phyloP scores from a whole-genome alignment of 1,140 invertebrate genomes.

The Phymastichus coffea region DNA sequence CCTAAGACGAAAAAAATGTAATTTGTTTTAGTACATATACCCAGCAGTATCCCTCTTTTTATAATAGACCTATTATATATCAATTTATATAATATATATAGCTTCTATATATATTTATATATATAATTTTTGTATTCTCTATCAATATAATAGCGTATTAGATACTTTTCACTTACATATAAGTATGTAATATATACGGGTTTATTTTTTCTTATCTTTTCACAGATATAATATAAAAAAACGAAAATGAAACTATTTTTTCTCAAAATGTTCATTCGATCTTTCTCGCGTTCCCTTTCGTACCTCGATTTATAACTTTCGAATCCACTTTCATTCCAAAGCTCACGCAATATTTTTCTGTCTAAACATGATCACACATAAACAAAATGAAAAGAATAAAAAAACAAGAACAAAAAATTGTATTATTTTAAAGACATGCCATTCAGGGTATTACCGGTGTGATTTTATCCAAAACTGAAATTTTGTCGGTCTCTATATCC shows the following conservation, averaged over 20 bases:
- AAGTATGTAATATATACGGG: constrained; percentile 56
- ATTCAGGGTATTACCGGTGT: constrained; percentile 60
- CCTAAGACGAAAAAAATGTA: constrained; percentile 26
- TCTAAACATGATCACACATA: constrained; percentile 16
- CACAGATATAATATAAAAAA: constrained; percentile 53
- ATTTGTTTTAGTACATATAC: constrained; percentile 40
- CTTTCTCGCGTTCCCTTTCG: constrained; percentile 26
- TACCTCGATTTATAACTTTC: constrained; percentile 30
- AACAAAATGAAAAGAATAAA: constrained; percentile 11
- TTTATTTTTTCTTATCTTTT: constrained; percentile 44
- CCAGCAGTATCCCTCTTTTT: constrained; percentile 50
- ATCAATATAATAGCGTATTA: constrained; percentile 56
- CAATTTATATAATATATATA: constrained; percentile 50
- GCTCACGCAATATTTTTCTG: constrained; percentile 23
- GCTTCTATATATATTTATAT: constrained; percentile 44
- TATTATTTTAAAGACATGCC: constrained; percentile 53
- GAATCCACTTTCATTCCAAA: constrained; percentile 7
- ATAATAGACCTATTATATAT: constrained; percentile 45
- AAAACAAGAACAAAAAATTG: constrained; percentile 37
- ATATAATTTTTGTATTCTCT: constrained; percentile 54
- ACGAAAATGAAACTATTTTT: constrained; percentile 48
- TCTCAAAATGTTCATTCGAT: constrained; percentile 43
- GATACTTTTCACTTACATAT: constrained; percentile 55
- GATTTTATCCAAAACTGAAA: constrained; percentile 55
- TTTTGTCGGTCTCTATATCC: constrained; percentile 43